Evolutionary conservation across 2,113 vertebrate species (phyloP).

Genomic region (Entomyzon cyanotis): DNA sequence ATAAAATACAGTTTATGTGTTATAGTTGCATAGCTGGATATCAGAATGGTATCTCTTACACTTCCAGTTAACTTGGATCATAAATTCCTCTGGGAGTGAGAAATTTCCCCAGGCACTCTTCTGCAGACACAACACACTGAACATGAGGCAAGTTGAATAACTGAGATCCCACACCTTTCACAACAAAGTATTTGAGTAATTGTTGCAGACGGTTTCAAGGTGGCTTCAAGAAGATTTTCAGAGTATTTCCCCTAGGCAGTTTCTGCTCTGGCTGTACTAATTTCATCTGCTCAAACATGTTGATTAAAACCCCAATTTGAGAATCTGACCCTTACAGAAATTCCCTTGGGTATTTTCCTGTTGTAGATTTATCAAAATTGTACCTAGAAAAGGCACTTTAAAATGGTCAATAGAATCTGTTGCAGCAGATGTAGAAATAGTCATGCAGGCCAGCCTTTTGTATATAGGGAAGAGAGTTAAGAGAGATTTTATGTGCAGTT

Average conservation of each 20-base stretch:
- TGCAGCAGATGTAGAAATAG: background rate
- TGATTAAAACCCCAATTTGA: background rate
- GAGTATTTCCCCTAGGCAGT: background rate
- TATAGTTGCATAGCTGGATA: background rate
- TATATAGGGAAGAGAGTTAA: background rate
- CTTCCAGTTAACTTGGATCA: background rate
- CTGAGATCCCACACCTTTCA: background rate
- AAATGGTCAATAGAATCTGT: background rate
- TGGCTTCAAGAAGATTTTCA: background rate
- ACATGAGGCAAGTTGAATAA: background rate
- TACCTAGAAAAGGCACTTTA: background rate
- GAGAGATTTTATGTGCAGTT: background rate
- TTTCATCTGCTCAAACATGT: background rate
- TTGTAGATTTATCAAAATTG: background rate
- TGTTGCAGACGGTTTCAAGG: background rate
- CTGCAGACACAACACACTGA: background rate
- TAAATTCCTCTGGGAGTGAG: background rate
- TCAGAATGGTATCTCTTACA: background rate
- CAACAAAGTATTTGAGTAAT: background rate
- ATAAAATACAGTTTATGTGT: background rate
- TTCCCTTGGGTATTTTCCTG: background rate
- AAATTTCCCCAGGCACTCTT: background rate
- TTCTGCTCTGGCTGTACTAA: background rate
- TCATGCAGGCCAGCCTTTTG: background rate
- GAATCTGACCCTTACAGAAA: background rate